These are phyloP conservation scores for Ophraella communa DNA, from an alignment of 2,888 invertebrate species.

Conservation along the genomic window DNA sequence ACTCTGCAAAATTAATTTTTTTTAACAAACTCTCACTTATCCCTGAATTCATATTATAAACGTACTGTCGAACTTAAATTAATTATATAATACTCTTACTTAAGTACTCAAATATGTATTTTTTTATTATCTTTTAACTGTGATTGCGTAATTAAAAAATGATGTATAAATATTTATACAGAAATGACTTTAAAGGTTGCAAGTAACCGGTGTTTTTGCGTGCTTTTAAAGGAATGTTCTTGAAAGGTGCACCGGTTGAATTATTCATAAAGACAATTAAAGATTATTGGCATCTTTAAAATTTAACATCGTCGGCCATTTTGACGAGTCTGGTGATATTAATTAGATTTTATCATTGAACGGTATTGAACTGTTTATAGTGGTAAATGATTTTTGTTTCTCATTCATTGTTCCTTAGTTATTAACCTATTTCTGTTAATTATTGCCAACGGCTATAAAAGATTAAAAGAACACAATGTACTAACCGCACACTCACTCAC, in stretches of 20 bases:
- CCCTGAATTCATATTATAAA: no score
- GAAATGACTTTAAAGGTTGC: neutral
- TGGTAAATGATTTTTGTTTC: no score
- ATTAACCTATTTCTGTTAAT: no score
- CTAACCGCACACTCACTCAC: neutral
- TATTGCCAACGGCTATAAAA: neutral
- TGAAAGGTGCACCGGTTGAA: slow-evolving; percentile 10
- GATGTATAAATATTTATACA: slow-evolving; percentile 9
- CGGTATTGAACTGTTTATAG: no score
- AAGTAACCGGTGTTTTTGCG: slow-evolving; percentile 11
- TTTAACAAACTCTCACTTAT: no score
- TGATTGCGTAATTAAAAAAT: neutral
- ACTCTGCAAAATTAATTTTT: no score
- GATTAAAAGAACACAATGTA: neutral
- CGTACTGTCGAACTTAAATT: no score
- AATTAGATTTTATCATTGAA: no score
- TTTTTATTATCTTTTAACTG: neutral
- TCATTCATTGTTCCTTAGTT: no score
- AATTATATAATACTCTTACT: no score
- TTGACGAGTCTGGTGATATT: neutral
- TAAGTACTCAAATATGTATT: no score
- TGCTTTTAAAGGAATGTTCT: slow-evolving; percentile 21
- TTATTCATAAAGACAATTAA: slow-evolving; percentile 7
- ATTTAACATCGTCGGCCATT: neutral
- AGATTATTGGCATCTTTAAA: slow-evolving; percentile 8